Evolutionary conservation across 2,797 vertebrate species (phyloP), one percentile per base, ranked within the genome.

Genomic region (Momotus momota): DNA sequence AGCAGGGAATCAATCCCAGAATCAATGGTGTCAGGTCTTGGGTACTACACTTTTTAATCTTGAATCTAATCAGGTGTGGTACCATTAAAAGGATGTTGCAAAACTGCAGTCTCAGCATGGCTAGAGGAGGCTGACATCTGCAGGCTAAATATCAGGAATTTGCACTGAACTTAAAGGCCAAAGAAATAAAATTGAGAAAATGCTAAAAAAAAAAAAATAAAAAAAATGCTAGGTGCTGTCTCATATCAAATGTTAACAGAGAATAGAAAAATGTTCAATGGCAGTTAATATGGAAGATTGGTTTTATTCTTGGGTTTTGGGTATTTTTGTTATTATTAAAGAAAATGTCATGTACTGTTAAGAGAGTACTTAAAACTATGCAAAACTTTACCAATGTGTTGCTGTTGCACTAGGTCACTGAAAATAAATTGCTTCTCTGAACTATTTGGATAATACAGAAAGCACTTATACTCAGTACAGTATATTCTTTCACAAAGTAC

Each of bases 281-380:
- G 54, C 66, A 72, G n/a, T 45, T 41, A 54, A 57, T 41, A 65
- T 1, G 6, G 55, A 85, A 66, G 18, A 3, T 14, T 21, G 15
- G 0, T 5, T 35, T 45, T 77, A 61, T 74, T 14, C 48, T 65
- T 41, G 25, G 18, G 4, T 35, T 35, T 18, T 26, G 11, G 5
- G 7, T 6, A 54, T 7, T 64, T 45, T 48, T 35, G 0, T 17
- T 54, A 21, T 45, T 67, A 38, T 19, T 78, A 79, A 14, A 7
- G n/a, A 61, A 88, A 58, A 15, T 1, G 1, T 11, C 1, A 1
- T 9, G 7, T 15, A 31, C 9, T 26, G 8, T 31, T 74, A 62
- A 74, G 81, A 67, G 54, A 72, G 31, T 20, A 65, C 23, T 54
- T 41, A 40, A 69, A 43, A 40, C n/a, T 51, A 29, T 14, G 12